Evolutionary conservation across 2,888 invertebrate genomes (phyloP).

Genomic region (Ectobius pallidus): DNA sequence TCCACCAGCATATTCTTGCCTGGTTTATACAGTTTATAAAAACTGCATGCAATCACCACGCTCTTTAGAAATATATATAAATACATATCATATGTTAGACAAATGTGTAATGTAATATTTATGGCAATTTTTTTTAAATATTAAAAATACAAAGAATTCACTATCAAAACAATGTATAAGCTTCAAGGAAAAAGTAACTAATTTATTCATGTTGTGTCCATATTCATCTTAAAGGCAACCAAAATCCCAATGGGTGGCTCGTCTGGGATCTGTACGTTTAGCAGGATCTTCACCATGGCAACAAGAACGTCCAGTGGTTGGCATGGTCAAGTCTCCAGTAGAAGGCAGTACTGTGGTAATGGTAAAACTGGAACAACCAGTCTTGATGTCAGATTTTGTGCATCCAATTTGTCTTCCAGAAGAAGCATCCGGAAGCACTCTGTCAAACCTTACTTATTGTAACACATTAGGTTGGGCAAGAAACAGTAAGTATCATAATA

Average conservation of each 20-base stretch:
- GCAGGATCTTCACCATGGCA: constrained; percentile 86
- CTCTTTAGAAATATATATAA: no score
- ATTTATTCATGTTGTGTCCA: neutral
- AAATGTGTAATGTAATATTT: no score
- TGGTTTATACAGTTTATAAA: no score
- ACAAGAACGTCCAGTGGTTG: constrained; percentile 82
- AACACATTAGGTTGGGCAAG: constrained; percentile 87
- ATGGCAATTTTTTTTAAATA: no score
- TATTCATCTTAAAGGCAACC: constrained; percentile 66
- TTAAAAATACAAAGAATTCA: no score
- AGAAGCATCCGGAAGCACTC: constrained; percentile 55
- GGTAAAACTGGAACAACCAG: constrained; percentile 77
- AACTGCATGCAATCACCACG: no score
- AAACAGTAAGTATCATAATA: constrained; percentile 62
- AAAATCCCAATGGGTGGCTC: constrained; percentile 85
- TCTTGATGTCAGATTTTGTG: constrained; percentile 80
- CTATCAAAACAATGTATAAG: no score
- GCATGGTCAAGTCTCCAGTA: constrained; percentile 87
- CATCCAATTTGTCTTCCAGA: constrained; percentile 81
- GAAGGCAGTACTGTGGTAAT: constrained; percentile 86
- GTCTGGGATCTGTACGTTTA: constrained; percentile 76
- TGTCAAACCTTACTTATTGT: constrained; percentile 62
- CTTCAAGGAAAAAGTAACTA: neutral
- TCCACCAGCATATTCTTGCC: no score
- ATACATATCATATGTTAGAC: no score